A percentile compares a stretch with the other conserved stretches of the same genome.
Conservation (phyloP, 2,113 vertebrate species). For the Notechis scutatus region DNA sequence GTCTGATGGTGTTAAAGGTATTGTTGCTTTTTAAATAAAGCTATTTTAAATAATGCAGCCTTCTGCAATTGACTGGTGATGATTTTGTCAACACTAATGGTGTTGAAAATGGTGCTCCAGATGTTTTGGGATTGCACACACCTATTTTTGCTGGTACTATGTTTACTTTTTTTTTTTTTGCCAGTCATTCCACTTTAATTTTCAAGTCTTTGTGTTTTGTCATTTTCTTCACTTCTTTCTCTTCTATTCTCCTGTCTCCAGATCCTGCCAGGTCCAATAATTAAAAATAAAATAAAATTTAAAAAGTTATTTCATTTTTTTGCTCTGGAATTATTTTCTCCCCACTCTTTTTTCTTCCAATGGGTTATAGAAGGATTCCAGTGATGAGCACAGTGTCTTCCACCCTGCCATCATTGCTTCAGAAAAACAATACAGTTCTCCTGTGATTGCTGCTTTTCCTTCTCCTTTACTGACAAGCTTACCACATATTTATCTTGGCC, state of each 20-base stretch:
- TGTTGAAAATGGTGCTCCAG: neutral
- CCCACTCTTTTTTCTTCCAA: neutral
- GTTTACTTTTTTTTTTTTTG: neutral
- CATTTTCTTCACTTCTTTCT: neutral
- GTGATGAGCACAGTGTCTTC: neutral
- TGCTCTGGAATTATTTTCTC: neutral
- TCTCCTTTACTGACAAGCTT: neutral
- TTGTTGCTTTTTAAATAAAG: too few species aligned
- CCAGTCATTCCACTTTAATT: neutral
- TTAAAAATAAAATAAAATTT: neutral
- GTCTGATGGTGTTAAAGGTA: neutral
- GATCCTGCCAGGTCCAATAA: too few species aligned
- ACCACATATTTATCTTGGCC: neutral
- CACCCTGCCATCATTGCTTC: neutral
- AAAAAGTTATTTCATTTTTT: neutral
- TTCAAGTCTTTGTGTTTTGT: neutral
- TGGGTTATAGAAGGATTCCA: neutral
- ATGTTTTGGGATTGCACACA: neutral
- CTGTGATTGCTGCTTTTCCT: neutral
- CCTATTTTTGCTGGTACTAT: neutral
- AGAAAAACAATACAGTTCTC: neutral
- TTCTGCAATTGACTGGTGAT: neutral
- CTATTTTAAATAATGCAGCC: neutral
- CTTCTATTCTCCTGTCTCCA: neutral
- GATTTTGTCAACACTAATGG: neutral